phyloP scores from a whole-genome alignment of 2,113 vertebrate genomes.

The Piaya cayana region DNA sequence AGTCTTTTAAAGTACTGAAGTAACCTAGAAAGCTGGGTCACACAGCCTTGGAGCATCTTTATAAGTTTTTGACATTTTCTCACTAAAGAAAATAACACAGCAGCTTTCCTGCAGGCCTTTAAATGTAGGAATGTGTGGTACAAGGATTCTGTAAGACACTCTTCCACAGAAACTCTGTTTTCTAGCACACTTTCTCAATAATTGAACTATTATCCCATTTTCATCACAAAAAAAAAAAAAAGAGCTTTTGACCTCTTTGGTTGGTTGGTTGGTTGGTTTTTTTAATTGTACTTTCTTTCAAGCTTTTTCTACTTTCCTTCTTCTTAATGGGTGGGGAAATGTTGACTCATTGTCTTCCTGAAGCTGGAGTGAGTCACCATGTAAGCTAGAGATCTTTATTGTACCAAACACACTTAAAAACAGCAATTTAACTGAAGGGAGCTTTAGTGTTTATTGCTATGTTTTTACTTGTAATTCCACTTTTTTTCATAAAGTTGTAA shows the following conservation, averaged over 20 bases:
- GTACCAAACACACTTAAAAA: background rate
- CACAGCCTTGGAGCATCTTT: background rate
- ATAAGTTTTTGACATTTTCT: background rate
- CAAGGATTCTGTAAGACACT: background rate
- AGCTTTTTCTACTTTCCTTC: background rate
- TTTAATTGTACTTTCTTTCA: background rate
- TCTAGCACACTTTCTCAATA: background rate
- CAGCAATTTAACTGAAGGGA: background rate
- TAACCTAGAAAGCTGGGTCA: background rate
- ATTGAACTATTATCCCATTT: background rate
- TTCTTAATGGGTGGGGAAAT: background rate
- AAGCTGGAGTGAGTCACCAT: background rate
- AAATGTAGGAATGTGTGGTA: background rate
- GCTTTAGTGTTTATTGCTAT: background rate
- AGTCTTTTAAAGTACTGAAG: background rate
- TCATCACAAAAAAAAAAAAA: background rate
- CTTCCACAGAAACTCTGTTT: fast-evolving
- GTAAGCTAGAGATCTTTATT: background rate
- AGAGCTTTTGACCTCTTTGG: background rate
- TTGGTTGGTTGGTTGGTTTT: background rate
- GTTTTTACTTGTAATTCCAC: background rate
- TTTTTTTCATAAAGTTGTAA: background rate
- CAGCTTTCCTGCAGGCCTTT: background rate
- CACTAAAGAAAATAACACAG: background rate
- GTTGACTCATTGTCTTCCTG: background rate